phyloP scores from a whole-genome alignment of 53 echinoderm and acorn worm species.

The Antedon mediterranea region DNA sequence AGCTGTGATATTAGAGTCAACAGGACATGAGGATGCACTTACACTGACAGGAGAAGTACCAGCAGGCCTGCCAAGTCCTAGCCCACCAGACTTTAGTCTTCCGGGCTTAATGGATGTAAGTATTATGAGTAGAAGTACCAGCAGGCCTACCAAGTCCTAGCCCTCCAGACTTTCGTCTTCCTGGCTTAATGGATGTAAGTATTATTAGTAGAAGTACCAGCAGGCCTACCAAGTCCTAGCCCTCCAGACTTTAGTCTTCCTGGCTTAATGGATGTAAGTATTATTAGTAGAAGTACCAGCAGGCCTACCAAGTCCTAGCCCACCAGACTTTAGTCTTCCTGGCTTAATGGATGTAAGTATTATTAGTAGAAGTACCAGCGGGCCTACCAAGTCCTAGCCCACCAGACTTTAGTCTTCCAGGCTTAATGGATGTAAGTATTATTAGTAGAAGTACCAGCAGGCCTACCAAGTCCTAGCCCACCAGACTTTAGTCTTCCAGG shows the following conservation, averaged over 20 bases:
- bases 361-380: constrained; percentile 14
- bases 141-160: constrained; percentile 49
- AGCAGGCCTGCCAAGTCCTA: constrained; percentile 46
- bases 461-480: constrained; percentile 39
- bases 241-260: constrained; percentile 39
- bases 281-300: constrained; percentile 16
- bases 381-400: constrained; percentile 47
- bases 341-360: too few relatives aligned
- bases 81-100: constrained; percentile 34
- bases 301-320: constrained; percentile 46
- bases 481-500: constrained; percentile 44
- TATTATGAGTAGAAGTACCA: too few relatives aligned
- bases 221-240: constrained; percentile 47
- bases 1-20: constrained; percentile 30
- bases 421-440: too few relatives aligned
- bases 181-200: too few relatives aligned
- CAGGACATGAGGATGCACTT: constrained; percentile 22
- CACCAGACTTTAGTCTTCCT: constrained; percentile 39
- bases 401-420: constrained; percentile 40
- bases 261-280: too few relatives aligned
- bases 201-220: constrained; percentile 15
- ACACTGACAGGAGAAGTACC: constrained; percentile 38
- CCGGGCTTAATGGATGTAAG: constrained; percentile 44
- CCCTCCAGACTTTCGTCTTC: constrained; percentile 34
- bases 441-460: constrained; percentile 24